Conservation (phyloP, 2,113 vertebrate genomes). For the Chaetodon trifascialis region DNA sequence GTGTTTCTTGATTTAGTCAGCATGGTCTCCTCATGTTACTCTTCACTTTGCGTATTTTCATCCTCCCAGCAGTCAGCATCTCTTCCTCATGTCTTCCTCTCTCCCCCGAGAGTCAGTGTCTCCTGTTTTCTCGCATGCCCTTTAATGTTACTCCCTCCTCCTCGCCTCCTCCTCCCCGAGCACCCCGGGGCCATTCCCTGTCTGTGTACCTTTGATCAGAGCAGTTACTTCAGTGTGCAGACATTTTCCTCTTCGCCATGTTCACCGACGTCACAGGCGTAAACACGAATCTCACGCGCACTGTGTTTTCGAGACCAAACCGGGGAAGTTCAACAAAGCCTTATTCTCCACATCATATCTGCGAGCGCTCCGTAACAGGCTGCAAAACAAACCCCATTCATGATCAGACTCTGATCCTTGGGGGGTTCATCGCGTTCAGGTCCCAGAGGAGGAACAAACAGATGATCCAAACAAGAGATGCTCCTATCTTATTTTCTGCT, state of each 20-base stretch:
- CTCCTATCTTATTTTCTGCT: conserved; percentile 23
- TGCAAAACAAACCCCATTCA: conserved; percentile 63
- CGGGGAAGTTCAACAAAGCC: conserved; percentile 62
- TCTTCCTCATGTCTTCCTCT: conserved; percentile 40
- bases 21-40: conserved; percentile 20
- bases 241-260: conserved; percentile 3
- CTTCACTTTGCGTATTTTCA: conserved; percentile 34
- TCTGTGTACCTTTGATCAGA: conserved; percentile 64
- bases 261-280: conserved; percentile 53
- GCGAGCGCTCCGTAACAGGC: conserved; percentile 29
- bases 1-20: conserved; percentile 29
- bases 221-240: conserved; percentile 34
- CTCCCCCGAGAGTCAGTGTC: conserved; percentile 47
- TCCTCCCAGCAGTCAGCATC: conserved; percentile 54
- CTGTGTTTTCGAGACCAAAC: conserved; percentile 17
- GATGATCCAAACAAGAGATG: conserved; percentile 46
- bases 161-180: conserved; percentile 13
- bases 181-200: conserved; percentile 19
- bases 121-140: conserved; percentile 57
- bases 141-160: conserved; percentile 57
- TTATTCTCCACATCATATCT: conserved; percentile 59
- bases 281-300: conserved; percentile 35
- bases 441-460: conserved; percentile 69
- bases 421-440: conserved; percentile 26
- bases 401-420: conserved; percentile 43